Conservation (phyloP, 2,888 invertebrate species). For the Zhuqinia jingwanae region DNA sequence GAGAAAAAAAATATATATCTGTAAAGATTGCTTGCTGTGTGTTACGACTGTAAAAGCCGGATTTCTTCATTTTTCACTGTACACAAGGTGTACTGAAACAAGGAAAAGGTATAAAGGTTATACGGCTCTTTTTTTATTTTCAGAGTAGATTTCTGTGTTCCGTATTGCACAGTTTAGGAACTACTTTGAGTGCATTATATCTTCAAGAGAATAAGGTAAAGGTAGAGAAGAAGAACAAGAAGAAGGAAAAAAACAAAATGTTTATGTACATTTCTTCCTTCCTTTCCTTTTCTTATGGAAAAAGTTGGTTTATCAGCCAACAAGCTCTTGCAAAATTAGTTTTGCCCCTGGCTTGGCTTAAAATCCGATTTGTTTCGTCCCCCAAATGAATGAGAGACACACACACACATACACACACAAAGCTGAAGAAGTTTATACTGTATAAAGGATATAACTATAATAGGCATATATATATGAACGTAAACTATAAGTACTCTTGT, state of each 20-base stretch:
- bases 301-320: constrained; percentile 75
- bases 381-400: constrained; percentile 60
- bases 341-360: constrained; percentile 76
- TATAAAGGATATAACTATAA: no score
- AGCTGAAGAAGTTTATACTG: constrained; percentile 7
- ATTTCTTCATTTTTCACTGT: constrained; percentile 45
- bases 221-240: neutral
- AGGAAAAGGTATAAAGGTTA: constrained; percentile 23
- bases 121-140: constrained; percentile 19
- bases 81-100: constrained; percentile 21
- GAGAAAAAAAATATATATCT: constrained; percentile 37
- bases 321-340: constrained; percentile 76
- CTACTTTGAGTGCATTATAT: no score
- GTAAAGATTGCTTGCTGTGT: constrained; percentile 61
- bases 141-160: constrained; percentile 19
- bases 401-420: constrained; percentile 24
- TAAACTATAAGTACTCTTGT: constrained; percentile 45
- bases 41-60: constrained; percentile 19
- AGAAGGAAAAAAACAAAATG: constrained; percentile 3
- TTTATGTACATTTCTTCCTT: constrained; percentile 33
- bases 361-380: constrained; percentile 77
- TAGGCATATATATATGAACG: neutral
- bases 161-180: constrained; percentile 2
- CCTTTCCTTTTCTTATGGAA: constrained; percentile 43
- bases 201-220: neutral